Evolutionary conservation across 2,888 invertebrate genomes (phyloP).

Genomic region (Corbicula japonica): DNA sequence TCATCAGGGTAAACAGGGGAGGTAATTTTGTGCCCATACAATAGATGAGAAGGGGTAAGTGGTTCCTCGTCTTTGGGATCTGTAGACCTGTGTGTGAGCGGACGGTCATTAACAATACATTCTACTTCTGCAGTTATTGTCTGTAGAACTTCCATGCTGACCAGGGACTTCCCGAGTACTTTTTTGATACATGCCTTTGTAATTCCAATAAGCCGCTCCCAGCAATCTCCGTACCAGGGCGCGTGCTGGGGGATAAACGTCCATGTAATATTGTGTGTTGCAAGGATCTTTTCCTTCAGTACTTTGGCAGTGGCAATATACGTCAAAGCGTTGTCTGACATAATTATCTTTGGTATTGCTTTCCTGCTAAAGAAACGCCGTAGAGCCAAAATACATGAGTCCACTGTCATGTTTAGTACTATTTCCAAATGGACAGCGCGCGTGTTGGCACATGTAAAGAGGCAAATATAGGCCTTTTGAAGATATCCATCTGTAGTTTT

Average conservation of each 20-base stretch:
- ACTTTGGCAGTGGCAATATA: neutral
- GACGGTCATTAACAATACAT: conserved; percentile 53
- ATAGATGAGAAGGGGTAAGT: too few relatives aligned
- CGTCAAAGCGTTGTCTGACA: neutral
- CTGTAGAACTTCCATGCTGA: conserved; percentile 31
- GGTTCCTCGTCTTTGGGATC: conserved; percentile 42
- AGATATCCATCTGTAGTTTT: neutral
- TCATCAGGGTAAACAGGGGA: conserved; percentile 30
- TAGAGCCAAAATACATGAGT: conserved; percentile 8
- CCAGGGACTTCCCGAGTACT: conserved; percentile 10
- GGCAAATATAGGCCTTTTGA: neutral
- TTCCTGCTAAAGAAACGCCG: neutral
- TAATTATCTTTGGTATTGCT: too few relatives aligned
- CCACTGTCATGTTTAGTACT: too few relatives aligned
- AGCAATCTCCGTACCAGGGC: neutral
- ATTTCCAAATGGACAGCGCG: too few relatives aligned
- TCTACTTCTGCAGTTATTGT: too few relatives aligned
- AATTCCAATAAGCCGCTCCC: neutral
- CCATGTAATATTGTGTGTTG: too few relatives aligned
- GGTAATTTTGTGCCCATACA: conserved; percentile 27
- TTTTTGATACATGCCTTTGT: conserved; percentile 12
- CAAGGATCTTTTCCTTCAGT: too few relatives aligned
- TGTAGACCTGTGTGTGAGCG: conserved; percentile 43
- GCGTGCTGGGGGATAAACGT: neutral
- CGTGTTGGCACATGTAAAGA: too few relatives aligned